Evolutionary conservation across 2,888 invertebrate genomes (phyloP), one percentile per base, ranked within the genome.

Genomic region (Lagria hirta): DNA sequence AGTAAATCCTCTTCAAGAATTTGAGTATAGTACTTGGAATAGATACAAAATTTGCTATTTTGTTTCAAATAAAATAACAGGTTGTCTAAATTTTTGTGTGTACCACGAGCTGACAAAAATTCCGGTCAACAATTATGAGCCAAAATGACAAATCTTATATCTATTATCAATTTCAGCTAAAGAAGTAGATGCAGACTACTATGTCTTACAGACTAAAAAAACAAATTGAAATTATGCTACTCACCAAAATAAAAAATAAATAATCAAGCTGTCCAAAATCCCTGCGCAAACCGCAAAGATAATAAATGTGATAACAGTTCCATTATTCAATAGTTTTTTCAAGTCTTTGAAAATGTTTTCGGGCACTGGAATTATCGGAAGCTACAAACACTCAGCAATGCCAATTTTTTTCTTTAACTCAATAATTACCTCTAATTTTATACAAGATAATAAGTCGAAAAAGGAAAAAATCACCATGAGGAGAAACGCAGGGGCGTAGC

Each of bases 241-340:
- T 74, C 60, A 83, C 86, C 89, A 89, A 65, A 89, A 88, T 73
- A 88, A 77, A 58, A 86, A 89, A 59, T 87, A 89, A 8, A 88
- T 83, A 34, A 89, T 80, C 66, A 88, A 88, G 32, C 88, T 84
- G 57, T 89, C 89, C 15, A 88, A 76, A 1, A 86, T 81, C 0
- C 89, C 89, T 0, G 84, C 86, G 5, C 88, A 75, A 0, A 84
- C 80, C 0, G 88, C 84, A 63, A 88, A 89, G 0, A 75, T 65
- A 8, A 89, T 74, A 66, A 89, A 90, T 5, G 83, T 75, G 0
- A 82, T 61, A 0, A 89, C 84, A 0, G 80, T 73, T 0, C 80
- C 81, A 50, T 84, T 76, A 12, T 73, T 76, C 15, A 89, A 64
- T 1, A 89, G 71, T 2, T 74, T 69, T 16, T 72, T 75, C 1